Percentiles rank a stretch among this genome's conserved stretches.
These are phyloP conservation scores for Fopius arisanus DNA, from an alignment of 1,140 invertebrate species.

Conservation along the genomic window DNA sequence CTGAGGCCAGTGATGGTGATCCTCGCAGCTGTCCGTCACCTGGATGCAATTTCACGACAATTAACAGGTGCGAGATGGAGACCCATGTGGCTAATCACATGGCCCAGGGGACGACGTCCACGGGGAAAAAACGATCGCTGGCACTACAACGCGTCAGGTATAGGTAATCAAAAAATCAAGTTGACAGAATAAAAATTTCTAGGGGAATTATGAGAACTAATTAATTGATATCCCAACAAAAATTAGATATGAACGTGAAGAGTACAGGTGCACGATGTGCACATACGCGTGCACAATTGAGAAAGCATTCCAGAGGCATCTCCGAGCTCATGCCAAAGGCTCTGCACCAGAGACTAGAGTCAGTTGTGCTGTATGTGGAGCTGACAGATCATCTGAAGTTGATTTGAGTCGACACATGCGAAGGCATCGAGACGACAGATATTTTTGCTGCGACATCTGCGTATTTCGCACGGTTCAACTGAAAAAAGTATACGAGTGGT, in stretches of 20 bases:
- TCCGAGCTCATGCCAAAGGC: conserved; percentile 60
- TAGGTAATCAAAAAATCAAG: conserved; percentile 49
- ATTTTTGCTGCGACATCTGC: conserved; percentile 69
- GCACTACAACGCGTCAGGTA: conserved; percentile 65
- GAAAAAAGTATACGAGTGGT: conserved; percentile 65
- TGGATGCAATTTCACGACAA: conserved; percentile 58
- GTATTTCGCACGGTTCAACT: conserved; percentile 68
- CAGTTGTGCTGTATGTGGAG: conserved; percentile 69
- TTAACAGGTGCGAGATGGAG: conserved; percentile 58
- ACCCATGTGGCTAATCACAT: conserved; percentile 59
- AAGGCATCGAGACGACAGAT: conserved; percentile 67
- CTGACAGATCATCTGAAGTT: conserved; percentile 65
- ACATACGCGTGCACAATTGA: conserved; percentile 69
- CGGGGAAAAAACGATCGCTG: conserved; percentile 58
- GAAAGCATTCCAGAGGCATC: conserved; percentile 67
- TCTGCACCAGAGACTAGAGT: conserved; percentile 58
- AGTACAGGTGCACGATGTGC: conserved; percentile 66
- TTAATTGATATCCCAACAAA: neutral
- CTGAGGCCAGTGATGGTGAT: conserved; percentile 42
- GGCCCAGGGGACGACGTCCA: conserved; percentile 55
- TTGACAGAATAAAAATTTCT: neutral
- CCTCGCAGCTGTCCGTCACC: conserved; percentile 55
- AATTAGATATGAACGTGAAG: conserved; percentile 66
- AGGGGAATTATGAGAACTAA: conserved; percentile 6
- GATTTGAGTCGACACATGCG: conserved; percentile 67